Evolutionary conservation across 2,888 invertebrate species (phyloP), one percentile per base, ranked within the genome.

Genomic region (Pachycephus smyrnensis): DNA sequence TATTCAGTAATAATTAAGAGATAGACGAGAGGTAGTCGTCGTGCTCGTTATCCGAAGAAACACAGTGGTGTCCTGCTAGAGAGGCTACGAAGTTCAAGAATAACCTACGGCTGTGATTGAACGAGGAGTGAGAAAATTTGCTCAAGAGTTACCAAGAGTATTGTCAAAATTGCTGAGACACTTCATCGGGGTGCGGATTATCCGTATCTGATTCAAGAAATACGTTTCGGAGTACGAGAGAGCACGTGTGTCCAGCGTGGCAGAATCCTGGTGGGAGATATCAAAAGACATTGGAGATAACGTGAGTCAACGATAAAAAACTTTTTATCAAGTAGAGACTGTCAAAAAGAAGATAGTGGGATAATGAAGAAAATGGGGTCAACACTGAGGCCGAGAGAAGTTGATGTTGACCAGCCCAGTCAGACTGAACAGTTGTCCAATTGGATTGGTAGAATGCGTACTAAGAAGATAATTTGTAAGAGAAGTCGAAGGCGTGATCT

Each of bases 361-460:
- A 23, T 23, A 15, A 32, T 71, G 71, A 71, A 71, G 71, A 76
- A 83, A 82, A 86, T 87, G 86, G 87, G 84, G 75, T 82, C 81
- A 9, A 81, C 81, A 0, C 37, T 79, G 33, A 86, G 82, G 77
- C 83, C 81, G 68, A 78, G 84, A 37, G 87, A 87, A 69, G 78
- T 86, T 75, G 87, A 89, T 33, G 74, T 80, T 68, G 84, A 88
- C 37, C 84, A 83, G 40, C 83, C 83, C 11, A 85, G 87, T 68
- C 82, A 86, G 0, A 89, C 88, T 3, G 87, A 89, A 36, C 83
- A 86, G 75, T 81, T 90, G 9, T 80, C 85, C n/a, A 87, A 94
- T 85, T 95, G 95, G 95, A 95, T 95, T 88, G 93, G 92, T 80
- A 92, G 93, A 92, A 93, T 95, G 85, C 94, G 94, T 92, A 92